Evolutionary conservation across 2,113 vertebrate genomes (phyloP).

Genomic region (Crotalus tigris): DNA sequence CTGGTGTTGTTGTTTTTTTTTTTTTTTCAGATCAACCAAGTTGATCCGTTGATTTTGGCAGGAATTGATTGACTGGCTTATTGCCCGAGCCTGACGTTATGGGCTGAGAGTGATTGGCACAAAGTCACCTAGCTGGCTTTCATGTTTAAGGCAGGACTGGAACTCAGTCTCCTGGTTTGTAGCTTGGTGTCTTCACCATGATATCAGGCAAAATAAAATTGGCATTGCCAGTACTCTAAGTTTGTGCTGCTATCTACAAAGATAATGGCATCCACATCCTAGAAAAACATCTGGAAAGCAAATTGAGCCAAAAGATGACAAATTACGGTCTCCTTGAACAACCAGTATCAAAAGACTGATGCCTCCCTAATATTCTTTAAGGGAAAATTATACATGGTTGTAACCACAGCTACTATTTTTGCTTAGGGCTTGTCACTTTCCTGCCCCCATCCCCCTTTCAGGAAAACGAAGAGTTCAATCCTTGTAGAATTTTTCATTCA

Average conservation of each 20-base stretch:
- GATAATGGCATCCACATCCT: neutral
- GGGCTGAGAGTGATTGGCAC: neutral
- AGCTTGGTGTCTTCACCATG: neutral
- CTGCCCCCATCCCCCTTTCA: neutral
- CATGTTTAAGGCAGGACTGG: neutral
- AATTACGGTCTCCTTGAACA: neutral
- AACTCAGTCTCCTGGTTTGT: neutral
- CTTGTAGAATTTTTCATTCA: neutral
- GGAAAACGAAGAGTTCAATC: too few relatives aligned
- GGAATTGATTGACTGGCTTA: neutral
- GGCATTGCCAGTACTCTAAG: neutral
- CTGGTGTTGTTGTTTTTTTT: neutral
- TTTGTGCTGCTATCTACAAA: neutral
- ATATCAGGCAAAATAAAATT: neutral
- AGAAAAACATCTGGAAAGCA: neutral
- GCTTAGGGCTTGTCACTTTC: neutral
- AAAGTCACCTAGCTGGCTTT: neutral
- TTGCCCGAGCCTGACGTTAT: neutral
- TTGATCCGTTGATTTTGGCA: neutral
- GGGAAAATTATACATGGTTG: neutral
- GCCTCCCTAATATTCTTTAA: neutral
- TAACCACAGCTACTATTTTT: neutral
- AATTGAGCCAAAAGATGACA: neutral
- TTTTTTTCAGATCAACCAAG: neutral
- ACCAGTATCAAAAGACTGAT: neutral